These are phyloP conservation scores for Crotalus viridis DNA, from an alignment of 2,113 vertebrate species.

Conservation along the genomic window DNA sequence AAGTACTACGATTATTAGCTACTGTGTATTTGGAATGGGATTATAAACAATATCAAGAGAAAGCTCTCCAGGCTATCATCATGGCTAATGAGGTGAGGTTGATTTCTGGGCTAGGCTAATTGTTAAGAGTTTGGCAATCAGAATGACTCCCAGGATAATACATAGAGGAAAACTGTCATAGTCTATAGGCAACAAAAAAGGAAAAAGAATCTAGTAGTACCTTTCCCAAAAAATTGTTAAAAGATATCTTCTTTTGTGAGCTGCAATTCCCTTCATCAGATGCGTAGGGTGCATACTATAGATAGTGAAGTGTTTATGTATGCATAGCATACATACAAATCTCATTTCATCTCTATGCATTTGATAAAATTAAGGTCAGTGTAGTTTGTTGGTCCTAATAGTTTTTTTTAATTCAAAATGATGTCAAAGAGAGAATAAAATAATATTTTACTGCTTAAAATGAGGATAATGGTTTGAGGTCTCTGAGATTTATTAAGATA, in stretches of 20 bases:
- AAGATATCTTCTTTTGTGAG: not conserved
- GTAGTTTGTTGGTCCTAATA: not conserved
- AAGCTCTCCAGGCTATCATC: slow-evolving; percentile 77
- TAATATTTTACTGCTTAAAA: not conserved
- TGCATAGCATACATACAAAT: not conserved
- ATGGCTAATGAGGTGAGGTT: slow-evolving; percentile 85
- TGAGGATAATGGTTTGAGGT: not conserved
- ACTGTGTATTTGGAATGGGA: slow-evolving; percentile 86
- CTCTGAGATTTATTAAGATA: not conserved
- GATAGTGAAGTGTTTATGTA: not conserved
- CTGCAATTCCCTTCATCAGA: not conserved
- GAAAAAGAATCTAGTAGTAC: not conserved
- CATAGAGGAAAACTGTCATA: not conserved
- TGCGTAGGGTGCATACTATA: not conserved
- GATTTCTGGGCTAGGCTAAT: not conserved
- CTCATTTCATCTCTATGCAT: not conserved
- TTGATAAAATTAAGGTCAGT: not conserved
- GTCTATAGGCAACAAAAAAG: not conserved
- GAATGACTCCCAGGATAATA: not conserved
- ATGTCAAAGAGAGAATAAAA: not conserved
- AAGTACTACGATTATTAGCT: slow-evolving; percentile 83
- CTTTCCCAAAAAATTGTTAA: not conserved
- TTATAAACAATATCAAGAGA: slow-evolving; percentile 72
- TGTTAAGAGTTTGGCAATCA: not conserved
- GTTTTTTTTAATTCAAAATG: not conserved